Evolutionary conservation across 2,113 vertebrate species (phyloP).

Genomic region (Artemisiospiza belli): DNA sequence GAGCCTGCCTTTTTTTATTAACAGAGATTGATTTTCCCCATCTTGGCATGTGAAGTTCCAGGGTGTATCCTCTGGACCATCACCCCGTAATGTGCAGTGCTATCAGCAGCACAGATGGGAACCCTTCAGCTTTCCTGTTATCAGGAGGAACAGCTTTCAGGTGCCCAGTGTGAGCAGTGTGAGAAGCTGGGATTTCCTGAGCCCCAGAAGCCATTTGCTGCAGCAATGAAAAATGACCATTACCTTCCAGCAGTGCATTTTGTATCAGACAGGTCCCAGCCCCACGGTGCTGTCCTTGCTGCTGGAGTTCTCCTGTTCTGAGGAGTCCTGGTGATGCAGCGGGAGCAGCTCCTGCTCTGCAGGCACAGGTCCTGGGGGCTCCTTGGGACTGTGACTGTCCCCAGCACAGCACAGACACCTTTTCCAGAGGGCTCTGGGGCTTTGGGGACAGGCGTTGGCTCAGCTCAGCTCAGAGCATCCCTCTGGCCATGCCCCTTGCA

Average conservation of each 20-base stretch:
- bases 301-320: not conserved
- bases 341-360: not conserved
- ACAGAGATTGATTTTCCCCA: conserved; percentile 53
- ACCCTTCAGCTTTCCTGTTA: not conserved
- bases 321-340: not conserved
- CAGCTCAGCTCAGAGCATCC: not conserved
- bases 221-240: not conserved
- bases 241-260: not conserved
- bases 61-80: conserved; percentile 14
- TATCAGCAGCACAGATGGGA: not conserved
- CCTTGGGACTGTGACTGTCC: rapidly evolving
- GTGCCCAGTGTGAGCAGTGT: not conserved
- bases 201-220: not conserved
- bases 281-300: not conserved
- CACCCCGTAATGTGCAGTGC: not conserved
- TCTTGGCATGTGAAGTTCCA: conserved; percentile 14
- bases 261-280: not conserved
- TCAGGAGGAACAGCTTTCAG: not conserved
- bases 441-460: not conserved
- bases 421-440: not conserved
- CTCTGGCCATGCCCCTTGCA: not conserved
- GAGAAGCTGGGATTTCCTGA: not conserved
- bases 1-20: conserved; percentile 49
- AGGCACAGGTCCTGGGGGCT: rapidly evolving
- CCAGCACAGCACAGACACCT: not conserved